These are phyloP conservation scores for Holothuria glaberrima DNA, from an alignment of 35 echinoderm and acorn worm genomes.

Conservation along the genomic window DNA sequence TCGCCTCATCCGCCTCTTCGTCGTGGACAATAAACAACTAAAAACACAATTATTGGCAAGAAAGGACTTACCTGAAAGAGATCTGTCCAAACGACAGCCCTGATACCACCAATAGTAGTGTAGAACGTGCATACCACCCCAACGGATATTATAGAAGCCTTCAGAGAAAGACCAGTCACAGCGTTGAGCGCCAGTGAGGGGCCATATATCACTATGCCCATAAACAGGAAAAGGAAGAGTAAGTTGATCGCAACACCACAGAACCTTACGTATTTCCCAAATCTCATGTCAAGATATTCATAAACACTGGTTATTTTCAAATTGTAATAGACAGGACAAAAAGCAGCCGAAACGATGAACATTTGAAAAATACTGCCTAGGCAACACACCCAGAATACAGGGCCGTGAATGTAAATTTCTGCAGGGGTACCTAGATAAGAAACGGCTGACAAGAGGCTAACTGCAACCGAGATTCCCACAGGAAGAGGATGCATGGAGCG, in stretches of 20 bases:
- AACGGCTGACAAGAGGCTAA: not conserved
- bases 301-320: constrained; percentile 41
- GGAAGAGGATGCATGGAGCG: not conserved
- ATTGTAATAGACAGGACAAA: constrained; percentile 25
- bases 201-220: constrained; percentile 38
- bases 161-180: constrained; percentile 12
- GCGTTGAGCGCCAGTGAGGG: constrained; percentile 25
- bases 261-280: constrained; percentile 6
- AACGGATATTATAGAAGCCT: not conserved
- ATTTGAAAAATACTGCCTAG: not conserved
- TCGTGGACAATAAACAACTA: no score
- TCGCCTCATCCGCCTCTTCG: no score
- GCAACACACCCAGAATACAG: not conserved
- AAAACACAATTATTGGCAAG: no score
- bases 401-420: constrained; percentile 16
- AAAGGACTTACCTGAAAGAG: constrained; percentile 17
- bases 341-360: not conserved
- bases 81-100: constrained; percentile 6
- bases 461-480: not conserved
- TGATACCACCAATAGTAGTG: constrained; percentile 8
- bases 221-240: not conserved
- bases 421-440: constrained; percentile 26
- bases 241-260: not conserved
- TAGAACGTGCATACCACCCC: constrained; percentile 24
- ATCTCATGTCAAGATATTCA: constrained; percentile 30